Base-by-base conservation (phyloP, 2,888 invertebrate genomes). In the Drosophila acutilabella region DNA sequence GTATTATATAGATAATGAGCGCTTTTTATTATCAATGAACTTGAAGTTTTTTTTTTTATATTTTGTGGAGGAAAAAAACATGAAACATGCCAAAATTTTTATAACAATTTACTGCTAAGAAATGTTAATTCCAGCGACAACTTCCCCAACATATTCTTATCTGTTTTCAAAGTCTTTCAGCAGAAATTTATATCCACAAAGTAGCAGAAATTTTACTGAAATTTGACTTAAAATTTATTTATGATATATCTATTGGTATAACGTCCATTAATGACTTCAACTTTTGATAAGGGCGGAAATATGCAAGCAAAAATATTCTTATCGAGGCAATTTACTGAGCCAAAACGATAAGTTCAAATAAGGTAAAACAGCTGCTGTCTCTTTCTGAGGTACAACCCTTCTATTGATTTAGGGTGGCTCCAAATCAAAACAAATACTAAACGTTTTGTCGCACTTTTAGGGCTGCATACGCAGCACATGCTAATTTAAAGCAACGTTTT, bases 401-500 rank as follows among this genome's bases (percentile, higher is more conserved):
- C 48, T 74, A 80, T 61, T 71, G 84, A 80, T 83, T 80, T 30
- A 44, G 45, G 48, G 30, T 62, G 52, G 44, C 38, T 14, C 7
- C 40, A 71, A 79, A 73, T 71, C 77, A 82, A 83, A 83, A 79
- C 68, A 81, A 80, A 64, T 51, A 54, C 85, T 73, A 74, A 80
- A 80, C 68, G 80, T 56, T 64, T 57, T 64, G 13, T 56, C 11
- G 48, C 62, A 73, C 61, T 75, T 73, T 44, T 59, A 64, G 10
- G 70, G 59, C 56, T 78, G 62, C 69, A 64, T 26, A 59, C 45
- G 20, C 50, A 26, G 23, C 8, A 38, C 58, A 38, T 54, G 41
- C 51, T 68, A 73, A 73, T 59, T 54, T 53, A 30, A 33, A 36
- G 13, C 14, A 30, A 30, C 33, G 58, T 64, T 44, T 58, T 54